Evolutionary conservation across 2,888 invertebrate species (phyloP).

Genomic region (Smittia sp.): DNA sequence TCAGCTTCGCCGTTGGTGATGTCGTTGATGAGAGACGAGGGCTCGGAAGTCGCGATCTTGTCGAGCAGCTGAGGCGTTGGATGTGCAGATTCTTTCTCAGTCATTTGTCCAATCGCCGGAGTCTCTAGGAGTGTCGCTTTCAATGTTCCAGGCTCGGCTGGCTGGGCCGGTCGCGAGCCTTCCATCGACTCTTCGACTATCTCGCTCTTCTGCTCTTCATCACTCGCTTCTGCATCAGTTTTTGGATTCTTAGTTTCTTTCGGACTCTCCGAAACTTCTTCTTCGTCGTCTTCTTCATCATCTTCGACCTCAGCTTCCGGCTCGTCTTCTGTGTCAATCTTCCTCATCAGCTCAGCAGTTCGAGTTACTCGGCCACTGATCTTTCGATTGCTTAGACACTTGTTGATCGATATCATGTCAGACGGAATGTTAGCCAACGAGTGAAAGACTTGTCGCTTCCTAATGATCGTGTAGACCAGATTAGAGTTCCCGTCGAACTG

Average conservation of each 20-base stretch:
- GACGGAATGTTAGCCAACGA: slow-evolving; percentile 94
- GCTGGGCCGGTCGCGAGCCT: slow-evolving; percentile 77
- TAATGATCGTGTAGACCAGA: slow-evolving; percentile 96
- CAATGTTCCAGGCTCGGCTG: slow-evolving; percentile 87
- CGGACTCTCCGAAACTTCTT: slow-evolving; percentile 42
- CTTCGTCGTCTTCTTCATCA: neutral
- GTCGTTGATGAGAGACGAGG: neutral
- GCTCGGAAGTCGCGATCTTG: slow-evolving; percentile 6
- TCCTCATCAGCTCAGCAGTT: slow-evolving; percentile 43
- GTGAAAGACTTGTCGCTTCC: slow-evolving; percentile 98
- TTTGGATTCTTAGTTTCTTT: neutral
- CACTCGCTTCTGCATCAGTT: slow-evolving; percentile 51
- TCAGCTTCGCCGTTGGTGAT: slow-evolving; percentile 35
- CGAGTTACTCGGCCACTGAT: slow-evolving; percentile 44
- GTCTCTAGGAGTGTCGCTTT: slow-evolving; percentile 89
- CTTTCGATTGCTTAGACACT: slow-evolving; percentile 55
- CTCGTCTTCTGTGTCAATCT: slow-evolving; percentile 43
- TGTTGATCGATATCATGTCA: slow-evolving; percentile 79
- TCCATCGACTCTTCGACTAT: slow-evolving; percentile 71
- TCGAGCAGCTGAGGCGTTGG: slow-evolving; percentile 52
- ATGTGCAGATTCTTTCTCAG: slow-evolving; percentile 91
- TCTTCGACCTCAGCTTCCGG: slow-evolving; percentile 42
- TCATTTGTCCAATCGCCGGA: slow-evolving; percentile 88
- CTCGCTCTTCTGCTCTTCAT: slow-evolving; percentile 53
- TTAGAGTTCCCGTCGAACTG: slow-evolving; percentile 99